Percentiles rank a stretch among this genome's conserved stretches.
These are phyloP conservation scores for Wasmannia auropunctata DNA, from an alignment of 1,140 invertebrate genomes.

Conservation along the genomic window DNA sequence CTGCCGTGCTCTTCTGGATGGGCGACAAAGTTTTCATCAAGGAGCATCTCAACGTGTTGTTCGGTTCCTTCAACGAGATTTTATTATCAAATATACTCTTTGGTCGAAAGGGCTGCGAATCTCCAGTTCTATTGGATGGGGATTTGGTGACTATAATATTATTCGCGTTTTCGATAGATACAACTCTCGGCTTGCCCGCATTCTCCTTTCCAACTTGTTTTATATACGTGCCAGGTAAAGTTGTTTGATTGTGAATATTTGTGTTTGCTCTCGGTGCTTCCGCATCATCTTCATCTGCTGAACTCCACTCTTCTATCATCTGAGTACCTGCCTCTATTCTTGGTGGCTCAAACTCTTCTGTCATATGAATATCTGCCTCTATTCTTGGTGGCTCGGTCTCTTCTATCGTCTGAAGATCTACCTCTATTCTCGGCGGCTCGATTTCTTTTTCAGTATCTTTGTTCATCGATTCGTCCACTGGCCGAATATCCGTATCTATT, in stretches of 20 bases:
- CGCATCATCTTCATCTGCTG: not conserved
- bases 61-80: constrained; percentile 15
- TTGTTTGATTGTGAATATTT: not conserved
- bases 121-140: constrained; percentile 49
- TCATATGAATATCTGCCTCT: not conserved
- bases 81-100: constrained; percentile 69
- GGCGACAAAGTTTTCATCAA: constrained; percentile 78
- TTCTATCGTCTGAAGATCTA: not conserved
- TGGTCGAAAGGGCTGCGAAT: constrained; percentile 65
- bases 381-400: not conserved
- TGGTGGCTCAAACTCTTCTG: not conserved
- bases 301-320: not conserved
- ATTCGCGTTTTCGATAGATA: constrained; percentile 59
- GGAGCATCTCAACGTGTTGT: constrained; percentile 71
- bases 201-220: not conserved
- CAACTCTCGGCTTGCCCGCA: constrained; percentile 9
- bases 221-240: not conserved
- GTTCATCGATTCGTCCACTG: not conserved
- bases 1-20: constrained; percentile 64
- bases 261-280: not conserved
- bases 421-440: not conserved
- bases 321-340: not conserved
- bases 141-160: constrained; percentile 61
- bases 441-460: no score
- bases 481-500: not conserved